phyloP scores from a whole-genome alignment of 2,797 vertebrate species.

The Simalia tracyae region DNA sequence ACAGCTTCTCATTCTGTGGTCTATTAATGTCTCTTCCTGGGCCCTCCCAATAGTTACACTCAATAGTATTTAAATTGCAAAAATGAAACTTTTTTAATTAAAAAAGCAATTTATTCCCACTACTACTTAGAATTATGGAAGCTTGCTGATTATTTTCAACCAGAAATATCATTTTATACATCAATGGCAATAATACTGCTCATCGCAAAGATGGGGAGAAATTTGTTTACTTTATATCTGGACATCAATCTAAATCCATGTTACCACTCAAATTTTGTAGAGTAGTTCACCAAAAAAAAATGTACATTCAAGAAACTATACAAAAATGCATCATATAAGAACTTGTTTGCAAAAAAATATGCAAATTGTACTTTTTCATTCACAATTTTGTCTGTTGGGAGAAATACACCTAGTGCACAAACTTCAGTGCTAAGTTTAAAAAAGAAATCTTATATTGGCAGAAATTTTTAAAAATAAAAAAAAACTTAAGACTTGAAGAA shows the following conservation, averaged over 20 bases:
- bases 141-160: background rate
- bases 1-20: conserved; percentile 32
- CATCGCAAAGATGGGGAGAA: background rate
- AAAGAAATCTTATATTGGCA: background rate
- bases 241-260: background rate
- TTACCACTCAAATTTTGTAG: background rate
- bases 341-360: background rate
- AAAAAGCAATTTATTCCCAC: background rate
- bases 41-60: background rate
- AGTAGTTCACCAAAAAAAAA: background rate
- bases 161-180: background rate
- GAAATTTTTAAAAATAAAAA: background rate
- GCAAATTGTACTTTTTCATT: background rate
- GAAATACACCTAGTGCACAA: background rate
- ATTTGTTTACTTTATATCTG: background rate
- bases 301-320: background rate
- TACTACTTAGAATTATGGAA: background rate
- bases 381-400: background rate
- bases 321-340: background rate
- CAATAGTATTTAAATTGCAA: conserved; percentile 24
- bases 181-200: background rate
- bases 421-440: background rate
- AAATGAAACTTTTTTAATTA: conserved; percentile 37
- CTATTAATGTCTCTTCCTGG: conserved; percentile 13
- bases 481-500: background rate